Percentiles rank a stretch among this genome's conserved stretches.
phyloP scores from a whole-genome alignment of 92 coral and sea anemone species.

The Hydrozoanthus gracilis region DNA sequence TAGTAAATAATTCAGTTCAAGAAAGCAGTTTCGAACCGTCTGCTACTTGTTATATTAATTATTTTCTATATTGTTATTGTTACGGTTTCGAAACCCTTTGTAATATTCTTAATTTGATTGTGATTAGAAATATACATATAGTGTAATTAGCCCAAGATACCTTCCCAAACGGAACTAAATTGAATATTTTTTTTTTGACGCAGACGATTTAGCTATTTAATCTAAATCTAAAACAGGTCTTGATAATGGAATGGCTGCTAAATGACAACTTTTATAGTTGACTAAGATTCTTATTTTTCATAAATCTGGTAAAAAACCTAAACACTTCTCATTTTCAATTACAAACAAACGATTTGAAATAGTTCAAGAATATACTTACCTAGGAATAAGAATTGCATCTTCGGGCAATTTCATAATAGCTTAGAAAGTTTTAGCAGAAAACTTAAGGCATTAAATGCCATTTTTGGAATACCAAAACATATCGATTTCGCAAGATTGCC shows the following conservation, averaged over 20 bases:
- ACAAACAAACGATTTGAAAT: neutral
- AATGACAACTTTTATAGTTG: neutral
- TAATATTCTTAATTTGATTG: too few relatives aligned
- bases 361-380: neutral
- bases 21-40: too few relatives aligned
- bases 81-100: too few relatives aligned
- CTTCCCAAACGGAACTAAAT: too few relatives aligned
- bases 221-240: neutral
- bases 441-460: too few relatives aligned
- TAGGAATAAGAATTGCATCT: neutral
- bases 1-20: too few relatives aligned
- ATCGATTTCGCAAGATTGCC: neutral
- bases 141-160: too few relatives aligned
- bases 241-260: neutral
- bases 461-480: too few relatives aligned
- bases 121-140: too few relatives aligned
- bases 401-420: neutral
- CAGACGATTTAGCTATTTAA: neutral
- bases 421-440: slow-evolving; percentile 6
- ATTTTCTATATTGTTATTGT: too few relatives aligned
- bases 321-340: neutral
- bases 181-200: too few relatives aligned
- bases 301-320: neutral
- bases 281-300: neutral
- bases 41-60: too few relatives aligned